Base-by-base conservation (phyloP, 1,140 invertebrate species). In the Psilanteris sp. region DNA sequence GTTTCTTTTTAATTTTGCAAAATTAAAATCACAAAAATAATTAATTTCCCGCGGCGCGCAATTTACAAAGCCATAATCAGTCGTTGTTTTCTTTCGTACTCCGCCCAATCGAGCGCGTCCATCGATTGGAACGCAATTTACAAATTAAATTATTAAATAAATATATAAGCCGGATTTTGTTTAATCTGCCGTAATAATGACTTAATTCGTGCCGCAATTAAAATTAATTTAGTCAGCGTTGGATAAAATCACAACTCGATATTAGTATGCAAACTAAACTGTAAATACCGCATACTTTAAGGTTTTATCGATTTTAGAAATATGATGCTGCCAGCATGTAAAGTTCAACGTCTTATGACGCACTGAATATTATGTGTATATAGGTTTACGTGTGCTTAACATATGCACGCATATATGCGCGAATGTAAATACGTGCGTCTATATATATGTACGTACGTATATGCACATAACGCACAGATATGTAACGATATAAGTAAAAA, bases 331-430 rank as follows among this genome's bases (percentile, higher is more conserved):
- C 52, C 70, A 52, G 73, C 73, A 57, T 76, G 73, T 76, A 70
- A 74, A 70, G 70, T 74, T 78, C 76, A 74, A 74, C 76, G 76
- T 78, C 76, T 78, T 74, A 66, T 74, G 71, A 78, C 70, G 64
- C 76, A 70, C 41, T 26, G 54, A 24, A 18, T 43, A 32, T 26
- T 29, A 9, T 14, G 11, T 41, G 39, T 59, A 37, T 16, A 15
- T 7, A 20, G 44, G 26, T 44, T 13, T 43, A 22, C 26, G 27
- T 20, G 34, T 27, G 18, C 2, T 20, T 3, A 3, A 20, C 5
- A 20, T 20, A 20, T 20, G 18, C n/a, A 20, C 5, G 18, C 5
- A 5, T 20, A 20, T 20, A 20, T 5, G 18, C 18, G 18, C 5
- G 18, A 20, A 20, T 5, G 5, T 20, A 20, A 20, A 61, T 20